Evolutionary conservation across 2,888 invertebrate species (phyloP), one percentile per base, ranked within the genome.

Genomic region (Noctua janthina): DNA sequence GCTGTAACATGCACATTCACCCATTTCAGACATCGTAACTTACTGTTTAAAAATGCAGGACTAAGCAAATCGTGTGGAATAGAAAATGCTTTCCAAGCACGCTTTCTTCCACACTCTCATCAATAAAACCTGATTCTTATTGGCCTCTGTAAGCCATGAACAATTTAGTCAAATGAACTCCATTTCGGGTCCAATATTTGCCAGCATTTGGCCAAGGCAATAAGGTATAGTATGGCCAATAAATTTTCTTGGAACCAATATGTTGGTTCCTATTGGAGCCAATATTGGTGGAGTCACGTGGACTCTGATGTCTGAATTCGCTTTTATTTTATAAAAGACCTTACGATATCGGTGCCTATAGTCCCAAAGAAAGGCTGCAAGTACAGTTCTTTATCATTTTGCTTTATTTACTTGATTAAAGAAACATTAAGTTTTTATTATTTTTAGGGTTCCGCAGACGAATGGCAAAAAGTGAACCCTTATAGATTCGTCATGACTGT

Each of bases 81-180:
- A 73, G 49, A 86, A 82, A 85, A 85, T 75, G 71, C 71, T 85
- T 79, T 71, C 66, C 72, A 66, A 79, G 80, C 82, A 87, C 80
- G 78, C 74, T 80, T 73, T 76, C 62, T 77, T 78, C 72, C 51
- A 68, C 46, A 64, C 29, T 59, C 51, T 49, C 35, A 46, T 54
- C 77, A 74, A 80, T 88, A 88, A 87, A 85, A 78, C 68, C 54
- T 71, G 74, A 76, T 72, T 78, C 71, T 81, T 87, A 88, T 82
- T 85, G 56, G 49, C 35, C 59, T 71, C 49, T 29, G 68, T 29
- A 78, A 83, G 71, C 39, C 76, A 80, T 79, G 71, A 84, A 81
- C 69, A 70, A 81, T 81, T 74, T 77, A 79, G 75, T 81, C 68
- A 81, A 86, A 84, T 79, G 73, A 86, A 79, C 68, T 78, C 83